Evolutionary conservation across 2,888 invertebrate species (phyloP), one percentile per base, ranked within the genome.

Genomic region (Ferrisia virgata): DNA sequence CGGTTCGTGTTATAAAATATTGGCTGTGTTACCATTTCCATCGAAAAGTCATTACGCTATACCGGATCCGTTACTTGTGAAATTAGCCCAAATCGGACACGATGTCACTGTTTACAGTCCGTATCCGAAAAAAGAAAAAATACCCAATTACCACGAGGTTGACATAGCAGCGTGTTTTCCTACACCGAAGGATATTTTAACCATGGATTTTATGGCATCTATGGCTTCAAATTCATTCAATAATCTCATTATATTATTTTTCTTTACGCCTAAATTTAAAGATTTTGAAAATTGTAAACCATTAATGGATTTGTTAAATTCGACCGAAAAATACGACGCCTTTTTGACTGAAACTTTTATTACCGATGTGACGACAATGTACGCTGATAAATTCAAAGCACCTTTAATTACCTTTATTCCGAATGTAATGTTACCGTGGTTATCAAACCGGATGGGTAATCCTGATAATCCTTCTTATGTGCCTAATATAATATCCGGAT

Each of bases 381-480:
- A 86, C 18, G 86, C 86, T 0, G 84, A 86, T 53, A 86, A 85
- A 79, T 86, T 86, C 31, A 82, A 85, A 64, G 92, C 91, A 0
- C 93, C 93, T 0, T 90, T 92, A 0, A 90, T 93, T 0, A 91
- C 92, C 4, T 91, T 91, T 86, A 18, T 85, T 36, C 86, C 87
- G 15, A 86, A 86, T 11, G 85, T 85, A 3, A 69, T 85, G n/a
- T 22, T 86, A 0, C 86, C 86, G 0, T 87, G 87, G 87, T 83
- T 85, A n/a, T 47, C 69, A 5, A 85, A 85, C 15, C 72, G 86
- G 2, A 83, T 86, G 8, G 87, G 86, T 0, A 86, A 86, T 36
- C 86, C 86, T 8, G 86, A 86, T 13, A 85, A 86, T 25, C 86
- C 86, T 0, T 79, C 86, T 1, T 86, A 86, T 85, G 82, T 86